Evolutionary conservation across 2,888 invertebrate genomes (phyloP), one percentile per base, ranked within the genome.

Genomic region (Fissipunctia ypsillon): DNA sequence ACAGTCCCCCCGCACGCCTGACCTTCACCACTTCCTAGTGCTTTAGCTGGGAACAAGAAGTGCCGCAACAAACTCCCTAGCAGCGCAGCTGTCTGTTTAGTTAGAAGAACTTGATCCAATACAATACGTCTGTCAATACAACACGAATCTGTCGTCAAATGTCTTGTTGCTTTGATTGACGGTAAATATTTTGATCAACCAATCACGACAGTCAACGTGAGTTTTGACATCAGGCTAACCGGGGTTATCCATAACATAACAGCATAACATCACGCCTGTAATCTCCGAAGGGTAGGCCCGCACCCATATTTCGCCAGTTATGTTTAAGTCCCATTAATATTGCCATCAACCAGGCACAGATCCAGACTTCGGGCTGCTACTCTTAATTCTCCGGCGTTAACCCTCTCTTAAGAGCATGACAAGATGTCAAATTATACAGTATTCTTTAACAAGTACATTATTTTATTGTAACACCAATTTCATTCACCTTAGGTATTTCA

Each of bases 341-440:
- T n/a, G n/a, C n/a, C n/a, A n/a, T n/a, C n/a, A n/a, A n/a, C n/a
- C n/a, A n/a, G n/a, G n/a, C n/a, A n/a, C n/a, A n/a, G n/a, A n/a
- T n/a, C n/a, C n/a, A n/a, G n/a, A n/a, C n/a, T n/a, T n/a, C n/a
- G n/a, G n/a, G n/a, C n/a, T n/a, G n/a, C n/a, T n/a, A n/a, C n/a
- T n/a, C n/a, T n/a, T n/a, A n/a, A n/a, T n/a, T n/a, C n/a, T 54
- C 3, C 3, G 25, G 25, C 5, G 19, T 25, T 25, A 25, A 41
- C 41, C 0, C 2, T 22, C 9, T 45, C 16, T 1, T 16, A 16
- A 28, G 38, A 43, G 48, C 22, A 60, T 12, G 19, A n/a, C 25
- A 56, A 76, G 7, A 10, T 59, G 28, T 76, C 68, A 68, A 57
- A 67, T 43, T 12, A 65, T 16, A 10, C 0, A 41, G 9, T 25